Base-by-base conservation (phyloP, 2,113 vertebrate genomes). In the Polypterus bichir region DNA sequence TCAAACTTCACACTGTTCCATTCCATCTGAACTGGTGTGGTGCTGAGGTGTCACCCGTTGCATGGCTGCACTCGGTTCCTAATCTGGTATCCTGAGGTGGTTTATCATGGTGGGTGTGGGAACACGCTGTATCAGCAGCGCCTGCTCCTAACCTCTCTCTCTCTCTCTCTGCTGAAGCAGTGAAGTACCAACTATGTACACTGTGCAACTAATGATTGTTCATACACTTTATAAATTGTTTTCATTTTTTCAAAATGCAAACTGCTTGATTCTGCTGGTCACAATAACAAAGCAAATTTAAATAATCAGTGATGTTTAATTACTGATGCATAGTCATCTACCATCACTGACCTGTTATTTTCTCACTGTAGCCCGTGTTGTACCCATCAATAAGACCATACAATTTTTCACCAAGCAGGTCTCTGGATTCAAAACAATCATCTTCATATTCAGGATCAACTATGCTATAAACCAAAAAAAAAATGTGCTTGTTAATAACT, bases 391-490 rank as follows among this genome's bases (percentile, higher is more conserved):
- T 78, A 46, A 87, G 73, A 56, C 86, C 81, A 77, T 81, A 86
- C 59, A 88, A 75, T 68, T 81, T 80, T 64, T 88, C 86, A 3
- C 86, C 86, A 63, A 87, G 60, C 57, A 85, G 86, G 70, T 88
- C 85, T 1, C 81, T 86, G 9, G 85, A 85, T 4, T 45, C 66
- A 1, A 84, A 87, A 7, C 57, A 65, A 2, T 71, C 65, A 48
- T 87, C 84, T 3, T 81, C 83, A 7, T 73, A 71, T 49, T 78
- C 78, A 44, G 52, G 52, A 1, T 62, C 47, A 5, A 9, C 44
- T 10, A 52, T 46, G 2, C 46, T n/a, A 7, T 7, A 62, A 27
- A 54, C 61, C 5, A 62, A 53, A 49, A 54, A 9, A 9, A 46
- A 1, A 49, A 7, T 10, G 54, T 56, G 3, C 71, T 64, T 46